Conservation (phyloP, 2,797 vertebrate genomes). For the Gallinago stenura region DNA sequence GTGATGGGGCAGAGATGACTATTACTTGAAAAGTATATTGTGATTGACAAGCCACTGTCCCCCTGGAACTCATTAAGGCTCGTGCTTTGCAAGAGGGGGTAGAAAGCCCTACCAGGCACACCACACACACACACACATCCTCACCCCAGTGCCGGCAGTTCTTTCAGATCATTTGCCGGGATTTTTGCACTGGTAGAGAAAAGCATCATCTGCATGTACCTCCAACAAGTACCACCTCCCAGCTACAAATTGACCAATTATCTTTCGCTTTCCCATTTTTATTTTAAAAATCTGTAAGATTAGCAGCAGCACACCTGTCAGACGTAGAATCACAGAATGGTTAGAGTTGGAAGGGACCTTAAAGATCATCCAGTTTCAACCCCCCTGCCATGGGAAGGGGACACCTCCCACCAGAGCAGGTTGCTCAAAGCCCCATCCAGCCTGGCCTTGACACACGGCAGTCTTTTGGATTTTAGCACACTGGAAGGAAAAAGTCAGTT, state of each 20-base stretch:
- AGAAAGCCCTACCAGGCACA: conserved; percentile 77
- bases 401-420: too few relatives aligned
- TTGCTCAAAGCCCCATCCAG: too few relatives aligned
- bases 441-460: rapidly evolving
- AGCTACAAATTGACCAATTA: conserved; percentile 58
- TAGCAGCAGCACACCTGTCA: not conserved
- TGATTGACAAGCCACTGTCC: conserved; percentile 97
- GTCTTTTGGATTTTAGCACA: not conserved
- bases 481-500: not conserved
- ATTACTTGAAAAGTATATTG: conserved; percentile 84
- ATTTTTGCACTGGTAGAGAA: conserved; percentile 62
- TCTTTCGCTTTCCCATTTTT: conserved; percentile 13
- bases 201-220: conserved; percentile 28
- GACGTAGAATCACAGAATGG: not conserved
- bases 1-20: conserved; percentile 85
- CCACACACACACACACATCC: not conserved
- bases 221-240: conserved; percentile 57
- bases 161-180: conserved; percentile 75
- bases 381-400: too few relatives aligned
- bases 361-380: too few relatives aligned
- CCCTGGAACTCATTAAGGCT: conserved; percentile 98
- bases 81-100: conserved; percentile 74
- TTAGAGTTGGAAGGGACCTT: too few relatives aligned
- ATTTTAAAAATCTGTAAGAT: conserved; percentile 40
- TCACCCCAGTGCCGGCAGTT: conserved; percentile 33